Percentiles rank a stretch among this genome's conserved stretches.
Evolutionary conservation across 2,888 invertebrate species (phyloP).

Genomic region (Clistopyga incitator): DNA sequence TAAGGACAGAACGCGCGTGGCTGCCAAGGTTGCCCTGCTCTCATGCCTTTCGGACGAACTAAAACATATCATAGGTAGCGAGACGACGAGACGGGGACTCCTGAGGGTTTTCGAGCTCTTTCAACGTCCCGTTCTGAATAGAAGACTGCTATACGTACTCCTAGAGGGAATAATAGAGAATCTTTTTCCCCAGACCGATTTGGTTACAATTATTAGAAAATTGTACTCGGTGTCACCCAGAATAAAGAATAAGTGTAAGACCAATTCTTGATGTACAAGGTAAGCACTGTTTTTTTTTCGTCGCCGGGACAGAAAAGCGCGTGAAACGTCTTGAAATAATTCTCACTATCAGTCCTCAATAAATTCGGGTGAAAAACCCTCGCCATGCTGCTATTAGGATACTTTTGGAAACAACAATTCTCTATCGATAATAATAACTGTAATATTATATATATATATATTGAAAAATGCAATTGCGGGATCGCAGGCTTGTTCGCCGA

Average conservation of each 20-base stretch:
- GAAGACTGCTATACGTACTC: constrained; percentile 92
- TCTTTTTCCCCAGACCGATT: constrained; percentile 92
- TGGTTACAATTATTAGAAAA: constrained; percentile 89
- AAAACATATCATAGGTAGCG: constrained; percentile 94
- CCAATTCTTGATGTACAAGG: constrained; percentile 74
- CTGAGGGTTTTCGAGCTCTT: constrained; percentile 94
- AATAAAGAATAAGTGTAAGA: constrained; percentile 76
- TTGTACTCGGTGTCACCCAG: constrained; percentile 89
- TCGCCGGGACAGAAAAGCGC: not conserved
- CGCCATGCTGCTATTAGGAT: constrained; percentile 60
- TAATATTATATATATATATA: constrained; percentile 31
- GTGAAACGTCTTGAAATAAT: constrained; percentile 44
- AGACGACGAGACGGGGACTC: constrained; percentile 93
- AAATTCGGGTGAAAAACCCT: constrained; percentile 8
- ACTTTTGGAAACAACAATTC: constrained; percentile 32
- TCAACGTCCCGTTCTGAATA: constrained; percentile 94
- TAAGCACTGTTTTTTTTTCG: constrained; percentile 42
- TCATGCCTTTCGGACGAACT: constrained; percentile 96
- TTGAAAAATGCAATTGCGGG: constrained; percentile 40
- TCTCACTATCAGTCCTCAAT: constrained; percentile 34
- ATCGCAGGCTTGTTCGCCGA: constrained; percentile 51
- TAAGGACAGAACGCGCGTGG: constrained; percentile 92
- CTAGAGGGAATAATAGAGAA: constrained; percentile 92
- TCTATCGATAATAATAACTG: constrained; percentile 41
- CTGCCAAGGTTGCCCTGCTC: constrained; percentile 93